phyloP scores from a whole-genome alignment of 2,797 vertebrate species.

The Discoglossus pictus region DNA sequence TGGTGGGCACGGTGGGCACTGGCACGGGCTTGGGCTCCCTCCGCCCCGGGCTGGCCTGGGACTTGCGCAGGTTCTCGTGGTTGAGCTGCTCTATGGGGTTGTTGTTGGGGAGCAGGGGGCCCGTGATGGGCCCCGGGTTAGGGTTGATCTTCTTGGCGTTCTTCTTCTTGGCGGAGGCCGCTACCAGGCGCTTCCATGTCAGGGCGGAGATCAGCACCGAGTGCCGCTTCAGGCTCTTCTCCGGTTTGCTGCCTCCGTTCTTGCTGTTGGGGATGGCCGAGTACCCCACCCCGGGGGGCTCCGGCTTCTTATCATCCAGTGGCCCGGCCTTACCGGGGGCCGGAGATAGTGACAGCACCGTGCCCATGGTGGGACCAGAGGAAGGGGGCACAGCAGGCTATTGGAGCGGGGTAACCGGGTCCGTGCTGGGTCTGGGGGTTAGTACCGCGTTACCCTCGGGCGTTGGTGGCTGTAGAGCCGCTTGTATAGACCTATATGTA shows the following conservation, averaged over 20 bases:
- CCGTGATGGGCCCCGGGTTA: constrained; percentile 66
- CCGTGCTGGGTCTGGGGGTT: not conserved
- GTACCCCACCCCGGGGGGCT: constrained; percentile 72
- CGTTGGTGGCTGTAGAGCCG: not conserved
- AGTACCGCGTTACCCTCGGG: not conserved
- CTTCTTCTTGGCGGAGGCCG: constrained; percentile 85
- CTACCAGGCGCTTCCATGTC: constrained; percentile 86
- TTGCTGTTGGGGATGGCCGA: constrained; percentile 62
- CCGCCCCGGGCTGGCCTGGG: constrained; percentile 56
- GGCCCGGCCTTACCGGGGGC: constrained; percentile 58
- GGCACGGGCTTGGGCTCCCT: constrained; percentile 70
- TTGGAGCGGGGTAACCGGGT: not conserved
- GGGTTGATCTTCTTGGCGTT: constrained; percentile 78
- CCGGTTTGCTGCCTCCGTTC: constrained; percentile 68
- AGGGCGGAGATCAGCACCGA: constrained; percentile 86
- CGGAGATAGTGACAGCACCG: constrained; percentile 89
- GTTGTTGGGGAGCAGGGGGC: constrained; percentile 33
- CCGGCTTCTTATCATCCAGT: constrained; percentile 61
- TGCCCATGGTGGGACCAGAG: constrained; percentile 77
- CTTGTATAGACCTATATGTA: too few species aligned
- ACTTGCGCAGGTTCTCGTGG: constrained; percentile 76
- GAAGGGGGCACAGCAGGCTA: not conserved
- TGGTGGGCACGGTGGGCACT: constrained; percentile 76
- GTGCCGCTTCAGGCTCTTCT: constrained; percentile 84
- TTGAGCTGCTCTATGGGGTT: constrained; percentile 74